phyloP scores from a whole-genome alignment of 2,888 invertebrate genomes.

The Timandra comae region DNA sequence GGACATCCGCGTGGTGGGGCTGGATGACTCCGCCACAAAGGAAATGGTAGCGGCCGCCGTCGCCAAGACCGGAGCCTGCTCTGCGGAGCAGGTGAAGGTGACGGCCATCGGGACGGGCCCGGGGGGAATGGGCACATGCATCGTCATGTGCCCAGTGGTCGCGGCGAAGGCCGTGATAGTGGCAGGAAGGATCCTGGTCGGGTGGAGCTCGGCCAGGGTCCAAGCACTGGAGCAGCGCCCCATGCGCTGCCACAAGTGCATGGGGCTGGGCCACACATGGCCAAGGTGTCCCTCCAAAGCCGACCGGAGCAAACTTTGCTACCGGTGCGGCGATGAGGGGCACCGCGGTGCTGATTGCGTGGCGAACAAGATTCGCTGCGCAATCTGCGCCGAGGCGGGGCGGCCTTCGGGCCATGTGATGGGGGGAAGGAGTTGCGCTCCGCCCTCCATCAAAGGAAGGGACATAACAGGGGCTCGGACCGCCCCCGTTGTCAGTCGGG shows the following conservation, averaged over 20 bases:
- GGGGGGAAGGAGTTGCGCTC: slow-evolving; percentile 2
- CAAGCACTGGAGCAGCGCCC: slow-evolving; percentile 1
- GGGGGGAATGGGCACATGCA: no score
- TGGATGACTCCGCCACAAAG: slow-evolving; percentile 1
- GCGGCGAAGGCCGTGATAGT: neutral
- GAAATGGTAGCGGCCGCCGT: neutral
- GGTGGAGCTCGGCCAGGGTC: neutral
- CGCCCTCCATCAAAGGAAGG: no score
- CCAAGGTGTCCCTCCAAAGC: slow-evolving; percentile 3
- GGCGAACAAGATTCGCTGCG: neutral
- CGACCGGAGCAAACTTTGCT: slow-evolving; percentile 12
- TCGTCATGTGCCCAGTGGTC: neutral
- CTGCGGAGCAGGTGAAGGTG: neutral
- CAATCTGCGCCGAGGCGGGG: neutral
- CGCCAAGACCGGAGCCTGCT: neutral
- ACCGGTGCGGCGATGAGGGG: slow-evolving; percentile 5
- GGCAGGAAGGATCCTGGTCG: neutral
- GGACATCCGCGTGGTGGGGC: neutral
- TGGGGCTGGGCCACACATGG: slow-evolving; percentile 12
- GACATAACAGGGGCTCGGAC: no score
- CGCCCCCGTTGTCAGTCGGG: no score
- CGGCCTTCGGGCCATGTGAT: slow-evolving; percentile 1
- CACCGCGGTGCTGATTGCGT: slow-evolving; percentile 1
- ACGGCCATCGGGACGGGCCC: neutral
- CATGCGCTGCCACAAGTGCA: slow-evolving; percentile 1